Evolutionary conservation across 2,888 invertebrate species (phyloP), one percentile per base, ranked within the genome.

Genomic region (Drosophila heteroneura): DNA sequence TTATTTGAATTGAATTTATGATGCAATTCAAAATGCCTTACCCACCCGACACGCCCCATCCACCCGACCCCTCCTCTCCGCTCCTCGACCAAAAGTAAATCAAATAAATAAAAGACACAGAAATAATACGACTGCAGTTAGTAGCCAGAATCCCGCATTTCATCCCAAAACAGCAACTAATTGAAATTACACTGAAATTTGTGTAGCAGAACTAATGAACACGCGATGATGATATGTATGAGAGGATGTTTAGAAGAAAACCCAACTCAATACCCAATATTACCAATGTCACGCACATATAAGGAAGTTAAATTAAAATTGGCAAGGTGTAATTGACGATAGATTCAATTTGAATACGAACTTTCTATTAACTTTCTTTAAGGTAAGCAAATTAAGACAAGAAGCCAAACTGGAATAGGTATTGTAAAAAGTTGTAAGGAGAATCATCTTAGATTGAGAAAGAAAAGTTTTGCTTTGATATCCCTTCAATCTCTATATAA

Each of bases 1-100:
- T 82, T 70, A 78, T 84, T 81, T 85, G 79, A 81, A 83, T 83
- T 80, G 80, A 80, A 83, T 86, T 84, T 82, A 84, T 86, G 84
- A 86, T 83, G 75, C 82, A 74, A 81, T 76, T 81, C 66, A 76
- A 79, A 71, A 56, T 60, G 80, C 52, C 59, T 26, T 60, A 35
- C 67, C 37, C 41, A 49, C 52, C 53, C 41, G 28, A 30, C 49
- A 33, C 4, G 14, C 33, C 54, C 12, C 28, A 5, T 28, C 26
- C 51, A 9, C 5, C 51, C 19, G 19, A 7, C 9, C 35, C 1
- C 19, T 41, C 47, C 22, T 16, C 57, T 22, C 47, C 47, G 7
- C 22, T 16, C 3, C 54, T n/a, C 49, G 37, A 41, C 47, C 51
- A 14, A 41, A 61, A 54, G 49, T 47, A 62, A 74, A 67, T 59